Percentiles rank a stretch among this genome's conserved stretches.
Conservation (phyloP, 2,113 vertebrate species). For the Paralichthys olivaceus region DNA sequence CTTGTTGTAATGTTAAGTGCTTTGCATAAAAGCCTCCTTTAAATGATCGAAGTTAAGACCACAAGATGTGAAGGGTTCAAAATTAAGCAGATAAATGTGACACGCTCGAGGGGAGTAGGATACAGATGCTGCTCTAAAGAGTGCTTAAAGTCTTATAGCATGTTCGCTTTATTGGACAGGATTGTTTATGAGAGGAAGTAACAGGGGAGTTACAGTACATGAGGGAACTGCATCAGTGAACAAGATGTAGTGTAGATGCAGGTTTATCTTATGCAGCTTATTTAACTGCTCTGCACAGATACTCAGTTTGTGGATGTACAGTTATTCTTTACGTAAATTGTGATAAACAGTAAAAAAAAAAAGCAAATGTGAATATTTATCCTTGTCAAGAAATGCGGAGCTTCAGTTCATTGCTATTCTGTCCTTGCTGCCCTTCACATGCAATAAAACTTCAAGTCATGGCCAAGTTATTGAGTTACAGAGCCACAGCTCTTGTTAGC, state of each 20-base stretch:
- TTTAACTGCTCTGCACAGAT: background rate
- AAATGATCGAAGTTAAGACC: slow-evolving; percentile 4
- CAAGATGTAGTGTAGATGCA: background rate
- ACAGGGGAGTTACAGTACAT: background rate
- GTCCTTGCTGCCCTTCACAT: slow-evolving; percentile 3
- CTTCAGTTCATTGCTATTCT: slow-evolving; percentile 7
- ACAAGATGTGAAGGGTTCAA: background rate
- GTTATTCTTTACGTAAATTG: background rate
- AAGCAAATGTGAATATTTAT: background rate
- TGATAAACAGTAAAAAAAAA: background rate
- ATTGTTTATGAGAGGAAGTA: background rate
- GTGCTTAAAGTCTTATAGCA: background rate
- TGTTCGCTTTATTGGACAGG: background rate
- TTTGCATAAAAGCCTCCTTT: slow-evolving; percentile 23
- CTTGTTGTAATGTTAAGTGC: background rate
- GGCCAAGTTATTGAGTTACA: slow-evolving; percentile 29
- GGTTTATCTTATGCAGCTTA: background rate
- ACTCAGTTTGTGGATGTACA: background rate
- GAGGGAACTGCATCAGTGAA: background rate
- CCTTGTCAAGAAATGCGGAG: background rate
- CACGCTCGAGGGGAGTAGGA: background rate
- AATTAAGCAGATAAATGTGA: background rate
- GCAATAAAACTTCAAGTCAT: slow-evolving; percentile 18
- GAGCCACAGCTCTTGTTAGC: background rate
- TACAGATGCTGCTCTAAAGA: background rate